Evolutionary conservation across 1,140 invertebrate genomes (phyloP).

Genomic region (Cherax destructor): DNA sequence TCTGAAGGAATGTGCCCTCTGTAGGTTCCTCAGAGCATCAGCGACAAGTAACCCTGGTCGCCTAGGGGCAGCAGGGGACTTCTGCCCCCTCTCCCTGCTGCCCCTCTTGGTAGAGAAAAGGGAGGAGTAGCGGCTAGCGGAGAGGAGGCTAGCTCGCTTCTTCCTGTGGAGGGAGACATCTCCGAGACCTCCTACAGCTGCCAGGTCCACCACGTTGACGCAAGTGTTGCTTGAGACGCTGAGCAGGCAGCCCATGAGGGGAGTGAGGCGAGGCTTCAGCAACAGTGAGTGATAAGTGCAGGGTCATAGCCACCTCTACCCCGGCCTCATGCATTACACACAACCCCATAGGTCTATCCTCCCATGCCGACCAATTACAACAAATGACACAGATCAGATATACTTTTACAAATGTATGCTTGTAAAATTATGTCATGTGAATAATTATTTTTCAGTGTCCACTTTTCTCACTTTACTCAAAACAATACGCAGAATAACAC

Average conservation of each 20-base stretch:
- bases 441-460: too few relatives aligned
- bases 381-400: not conserved
- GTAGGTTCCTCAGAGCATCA: conserved; percentile 58
- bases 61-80: conserved; percentile 1
- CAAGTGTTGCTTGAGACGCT: conserved; percentile 66
- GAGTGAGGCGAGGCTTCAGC: not conserved
- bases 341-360: not conserved
- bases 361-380: not conserved
- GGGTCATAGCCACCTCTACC: conserved; percentile 20
- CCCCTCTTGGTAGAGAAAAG: conserved; percentile 34
- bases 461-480: too few relatives aligned
- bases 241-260: conserved; percentile 66
- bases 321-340: not conserved
- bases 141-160: conserved; percentile 13
- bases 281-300: not conserved
- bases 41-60: conserved; percentile 51
- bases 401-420: too few relatives aligned
- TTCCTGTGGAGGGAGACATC: conserved; percentile 31
- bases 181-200: conserved; percentile 42
- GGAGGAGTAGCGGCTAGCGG: conserved; percentile 23
- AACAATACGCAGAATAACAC: too few relatives aligned
- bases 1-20: conserved; percentile 50
- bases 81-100: not conserved
- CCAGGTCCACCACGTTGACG: conserved; percentile 60
- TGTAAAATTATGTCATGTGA: too few relatives aligned